Conservation (phyloP, 2,888 invertebrate species). For the Sussaba pulchella region DNA sequence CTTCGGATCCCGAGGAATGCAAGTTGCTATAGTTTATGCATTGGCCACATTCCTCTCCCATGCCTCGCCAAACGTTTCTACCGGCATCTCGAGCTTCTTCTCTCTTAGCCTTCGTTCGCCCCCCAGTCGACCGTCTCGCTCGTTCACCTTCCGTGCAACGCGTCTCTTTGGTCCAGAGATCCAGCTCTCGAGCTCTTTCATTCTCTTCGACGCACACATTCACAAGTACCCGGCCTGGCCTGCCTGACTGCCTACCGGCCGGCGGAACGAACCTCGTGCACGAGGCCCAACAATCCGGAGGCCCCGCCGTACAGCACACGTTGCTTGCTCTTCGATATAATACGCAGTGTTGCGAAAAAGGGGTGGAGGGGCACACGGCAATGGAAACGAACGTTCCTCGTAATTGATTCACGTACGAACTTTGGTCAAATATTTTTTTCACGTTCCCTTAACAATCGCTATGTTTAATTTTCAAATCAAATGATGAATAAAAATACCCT, state of each 20-base stretch:
- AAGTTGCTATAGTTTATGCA: constrained; percentile 82
- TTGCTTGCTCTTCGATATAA: constrained; percentile 21
- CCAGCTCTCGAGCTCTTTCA: constrained; percentile 36
- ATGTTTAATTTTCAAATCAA: too few relatives aligned
- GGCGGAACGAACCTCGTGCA: constrained; percentile 19
- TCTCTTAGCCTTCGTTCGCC: constrained; percentile 10
- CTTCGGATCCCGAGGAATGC: constrained; percentile 76
- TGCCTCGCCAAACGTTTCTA: constrained; percentile 78
- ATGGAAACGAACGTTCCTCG: constrained; percentile 22
- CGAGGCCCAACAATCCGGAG: constrained; percentile 9
- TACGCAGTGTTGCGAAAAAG: constrained; percentile 7
- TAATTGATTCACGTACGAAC: neutral
- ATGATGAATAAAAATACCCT: too few relatives aligned
- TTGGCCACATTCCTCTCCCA: constrained; percentile 84
- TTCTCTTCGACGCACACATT: constrained; percentile 16
- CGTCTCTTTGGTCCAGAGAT: constrained; percentile 39
- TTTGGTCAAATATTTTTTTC: neutral
- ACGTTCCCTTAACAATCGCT: too few relatives aligned
- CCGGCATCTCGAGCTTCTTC: constrained; percentile 16
- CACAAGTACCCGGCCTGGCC: constrained; percentile 7
- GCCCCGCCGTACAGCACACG: constrained; percentile 21
- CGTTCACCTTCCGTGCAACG: constrained; percentile 49
- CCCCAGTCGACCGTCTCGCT: constrained; percentile 23
- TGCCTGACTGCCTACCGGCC: neutral
- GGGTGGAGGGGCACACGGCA: constrained; percentile 1